Conservation (phyloP, 1,140 invertebrate genomes). For the Aphaenogaster rudis region DNA sequence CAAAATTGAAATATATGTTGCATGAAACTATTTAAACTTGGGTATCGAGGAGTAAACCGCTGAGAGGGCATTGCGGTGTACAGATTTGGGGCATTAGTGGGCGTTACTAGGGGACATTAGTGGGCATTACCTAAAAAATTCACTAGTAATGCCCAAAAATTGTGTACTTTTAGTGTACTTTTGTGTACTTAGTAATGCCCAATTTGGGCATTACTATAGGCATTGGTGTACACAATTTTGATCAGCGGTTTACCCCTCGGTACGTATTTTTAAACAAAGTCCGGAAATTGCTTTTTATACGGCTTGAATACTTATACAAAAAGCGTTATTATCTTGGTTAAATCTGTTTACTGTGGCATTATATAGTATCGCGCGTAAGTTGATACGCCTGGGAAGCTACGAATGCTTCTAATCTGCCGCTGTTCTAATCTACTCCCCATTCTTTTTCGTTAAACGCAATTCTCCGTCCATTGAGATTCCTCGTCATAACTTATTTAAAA, state of each 20-base stretch:
- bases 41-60: too few species aligned
- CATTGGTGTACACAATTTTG: too few species aligned
- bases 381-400: conserved; percentile 82
- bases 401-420: conserved; percentile 10
- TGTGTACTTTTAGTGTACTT: too few species aligned
- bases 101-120: too few species aligned
- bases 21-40: not conserved
- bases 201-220: too few species aligned
- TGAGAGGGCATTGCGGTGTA: too few species aligned
- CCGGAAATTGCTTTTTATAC: not conserved
- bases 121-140: too few species aligned
- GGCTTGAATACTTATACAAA: not conserved
- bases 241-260: too few species aligned
- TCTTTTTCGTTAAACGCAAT: conserved; percentile 69
- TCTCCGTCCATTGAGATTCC: conserved; percentile 67
- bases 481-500: conserved; percentile 76
- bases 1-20: not conserved
- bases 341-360: conserved; percentile 72
- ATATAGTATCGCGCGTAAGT: conserved; percentile 81
- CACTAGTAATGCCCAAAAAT: too few species aligned
- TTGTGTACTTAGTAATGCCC: too few species aligned
- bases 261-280: not conserved
- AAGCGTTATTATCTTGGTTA: conserved; percentile 68
- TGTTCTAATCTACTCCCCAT: conserved; percentile 64
- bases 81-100: too few species aligned